phyloP scores from a whole-genome alignment of 2,113 vertebrate genomes.

The Microcebus griseorufus region DNA sequence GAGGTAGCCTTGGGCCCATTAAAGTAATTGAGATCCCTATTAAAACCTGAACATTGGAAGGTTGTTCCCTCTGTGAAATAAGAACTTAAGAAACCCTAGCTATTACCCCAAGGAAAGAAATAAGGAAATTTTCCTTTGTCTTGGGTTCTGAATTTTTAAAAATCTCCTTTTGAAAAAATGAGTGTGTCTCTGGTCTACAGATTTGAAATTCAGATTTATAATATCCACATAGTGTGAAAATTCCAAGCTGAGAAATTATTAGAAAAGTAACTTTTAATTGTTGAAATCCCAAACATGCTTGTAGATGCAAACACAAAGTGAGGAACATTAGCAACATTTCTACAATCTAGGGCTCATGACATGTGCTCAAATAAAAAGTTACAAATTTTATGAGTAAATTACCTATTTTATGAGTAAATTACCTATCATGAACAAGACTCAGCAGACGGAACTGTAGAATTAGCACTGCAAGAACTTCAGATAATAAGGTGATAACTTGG shows the following conservation, averaged over 20 bases:
- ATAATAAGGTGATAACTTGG: background rate
- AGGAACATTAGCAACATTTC: background rate
- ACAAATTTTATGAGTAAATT: background rate
- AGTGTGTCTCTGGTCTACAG: background rate
- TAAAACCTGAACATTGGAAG: background rate
- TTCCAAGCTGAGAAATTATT: conserved; percentile 12
- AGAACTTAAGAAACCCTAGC: background rate
- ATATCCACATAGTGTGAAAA: conserved; percentile 8
- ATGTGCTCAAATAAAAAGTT: background rate
- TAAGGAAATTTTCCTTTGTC: background rate
- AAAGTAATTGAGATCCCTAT: background rate
- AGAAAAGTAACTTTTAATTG: background rate
- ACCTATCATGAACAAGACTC: background rate
- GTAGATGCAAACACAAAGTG: background rate
- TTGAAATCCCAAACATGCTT: background rate
- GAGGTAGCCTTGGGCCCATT: background rate
- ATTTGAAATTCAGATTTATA: conserved; percentile 37
- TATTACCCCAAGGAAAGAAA: background rate
- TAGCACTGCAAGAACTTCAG: background rate
- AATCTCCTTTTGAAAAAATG: background rate
- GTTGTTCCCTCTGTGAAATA: background rate
- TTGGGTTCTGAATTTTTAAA: background rate
- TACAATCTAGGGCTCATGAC: background rate
- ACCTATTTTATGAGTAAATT: background rate
- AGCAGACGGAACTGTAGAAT: background rate